Percentiles rank a stretch among this genome's conserved stretches.
Conservation (phyloP, 2,797 vertebrate genomes). For the Clarias fuscus region DNA sequence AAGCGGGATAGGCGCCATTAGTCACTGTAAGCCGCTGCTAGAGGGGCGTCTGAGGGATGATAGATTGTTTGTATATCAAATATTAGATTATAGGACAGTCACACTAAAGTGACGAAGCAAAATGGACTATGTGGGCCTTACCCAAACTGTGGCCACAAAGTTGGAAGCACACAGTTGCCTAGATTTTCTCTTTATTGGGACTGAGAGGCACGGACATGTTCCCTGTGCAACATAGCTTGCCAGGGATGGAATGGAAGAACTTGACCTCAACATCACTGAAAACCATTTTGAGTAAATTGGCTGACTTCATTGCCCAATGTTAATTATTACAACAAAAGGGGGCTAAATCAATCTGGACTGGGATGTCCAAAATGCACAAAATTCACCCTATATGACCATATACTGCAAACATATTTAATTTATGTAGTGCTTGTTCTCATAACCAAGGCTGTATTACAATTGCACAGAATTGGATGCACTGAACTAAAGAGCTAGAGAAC, state of each 20-base stretch:
- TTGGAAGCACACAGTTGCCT: neutral
- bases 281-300: no score
- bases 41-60: neutral
- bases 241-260: no score
- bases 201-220: neutral
- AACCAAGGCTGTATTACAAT: no score
- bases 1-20: neutral
- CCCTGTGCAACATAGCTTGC: no score
- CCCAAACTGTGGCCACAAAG: neutral
- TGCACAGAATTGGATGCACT: neutral
- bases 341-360: no score
- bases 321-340: no score
- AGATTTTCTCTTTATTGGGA: neutral
- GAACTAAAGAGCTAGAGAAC: neutral
- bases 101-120: neutral
- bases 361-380: no score
- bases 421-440: no score
- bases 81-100: neutral
- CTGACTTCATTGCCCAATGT: no score
- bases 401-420: no score
- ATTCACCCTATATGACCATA: no score
- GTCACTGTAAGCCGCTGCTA: neutral
- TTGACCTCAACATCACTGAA: no score
- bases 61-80: neutral
- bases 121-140: neutral